Percentiles rank a stretch among this genome's conserved stretches.
phyloP scores from a whole-genome alignment of 2,888 invertebrate genomes.

The Miltochrista miniata region DNA sequence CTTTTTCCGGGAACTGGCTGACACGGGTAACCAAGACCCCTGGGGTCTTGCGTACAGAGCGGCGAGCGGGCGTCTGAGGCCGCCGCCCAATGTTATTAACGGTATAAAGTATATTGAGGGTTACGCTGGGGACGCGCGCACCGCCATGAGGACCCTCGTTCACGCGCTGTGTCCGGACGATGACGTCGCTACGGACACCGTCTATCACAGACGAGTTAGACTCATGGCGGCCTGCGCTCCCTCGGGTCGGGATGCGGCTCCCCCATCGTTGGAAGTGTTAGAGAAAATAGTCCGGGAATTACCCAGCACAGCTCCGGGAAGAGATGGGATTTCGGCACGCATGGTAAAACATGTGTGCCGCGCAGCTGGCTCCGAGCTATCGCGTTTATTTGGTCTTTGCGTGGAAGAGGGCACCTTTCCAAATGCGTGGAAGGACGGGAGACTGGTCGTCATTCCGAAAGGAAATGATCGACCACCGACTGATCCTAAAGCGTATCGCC shows the following conservation, averaged over 20 bases:
- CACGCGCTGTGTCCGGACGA: slow-evolving; percentile 40
- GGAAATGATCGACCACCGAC: slow-evolving; percentile 26
- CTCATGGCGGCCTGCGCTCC: slow-evolving; percentile 24
- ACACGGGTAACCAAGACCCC: slow-evolving; percentile 7
- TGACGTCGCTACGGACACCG: slow-evolving; percentile 11
- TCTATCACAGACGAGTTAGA: slow-evolving; percentile 29
- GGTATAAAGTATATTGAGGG: slow-evolving; percentile 15
- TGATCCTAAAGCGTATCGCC: slow-evolving; percentile 38
- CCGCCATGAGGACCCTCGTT: slow-evolving; percentile 26
- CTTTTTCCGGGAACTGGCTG: background rate
- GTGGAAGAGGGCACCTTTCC: slow-evolving; percentile 35
- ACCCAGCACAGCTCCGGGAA: slow-evolving; percentile 40
- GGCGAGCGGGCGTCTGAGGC: slow-evolving; percentile 8
- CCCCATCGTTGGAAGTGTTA: slow-evolving; percentile 8
- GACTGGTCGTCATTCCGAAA: slow-evolving; percentile 34
- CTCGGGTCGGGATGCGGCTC: slow-evolving; percentile 17
- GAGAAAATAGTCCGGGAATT: slow-evolving; percentile 20
- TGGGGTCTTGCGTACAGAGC: slow-evolving; percentile 17
- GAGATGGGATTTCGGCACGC: slow-evolving; percentile 32
- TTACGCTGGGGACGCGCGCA: slow-evolving; percentile 5
- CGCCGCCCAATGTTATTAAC: slow-evolving; percentile 21
- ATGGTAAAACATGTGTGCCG: slow-evolving; percentile 29
- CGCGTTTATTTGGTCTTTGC: slow-evolving; percentile 15
- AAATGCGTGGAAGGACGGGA: slow-evolving; percentile 31
- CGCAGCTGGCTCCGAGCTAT: slow-evolving; percentile 18